phyloP scores from a whole-genome alignment of 2,113 vertebrate species.

The Burhinus oedicnemus region DNA sequence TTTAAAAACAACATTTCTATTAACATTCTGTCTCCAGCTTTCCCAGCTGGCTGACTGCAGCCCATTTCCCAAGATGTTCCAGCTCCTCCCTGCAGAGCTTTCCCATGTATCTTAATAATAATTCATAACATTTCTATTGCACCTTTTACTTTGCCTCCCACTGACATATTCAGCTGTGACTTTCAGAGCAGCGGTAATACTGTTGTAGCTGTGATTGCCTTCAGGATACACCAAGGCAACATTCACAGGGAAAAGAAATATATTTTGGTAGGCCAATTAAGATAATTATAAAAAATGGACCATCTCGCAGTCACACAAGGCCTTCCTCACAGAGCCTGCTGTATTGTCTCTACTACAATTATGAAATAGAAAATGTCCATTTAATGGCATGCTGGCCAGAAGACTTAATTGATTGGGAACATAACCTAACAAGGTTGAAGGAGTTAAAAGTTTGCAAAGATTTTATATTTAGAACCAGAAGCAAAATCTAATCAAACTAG shows the following conservation, averaged over 20 bases:
- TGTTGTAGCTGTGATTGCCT: slow-evolving; percentile 12
- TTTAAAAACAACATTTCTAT: slow-evolving; percentile 63
- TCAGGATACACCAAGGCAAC: background rate
- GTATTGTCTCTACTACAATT: background rate
- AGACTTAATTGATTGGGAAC: background rate
- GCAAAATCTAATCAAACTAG: background rate
- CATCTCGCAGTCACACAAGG: background rate
- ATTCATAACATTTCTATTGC: slow-evolving; percentile 57
- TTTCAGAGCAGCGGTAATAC: slow-evolving; percentile 1
- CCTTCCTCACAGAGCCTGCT: background rate
- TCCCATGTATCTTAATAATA: slow-evolving; percentile 57
- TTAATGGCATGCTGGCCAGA: background rate
- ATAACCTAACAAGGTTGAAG: background rate
- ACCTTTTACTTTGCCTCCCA: slow-evolving; percentile 55
- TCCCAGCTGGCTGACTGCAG: slow-evolving; percentile 53
- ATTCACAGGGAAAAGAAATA: slow-evolving; percentile 12
- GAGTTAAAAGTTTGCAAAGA: background rate
- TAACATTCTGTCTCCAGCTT: slow-evolving; percentile 53
- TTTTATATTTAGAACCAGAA: background rate
- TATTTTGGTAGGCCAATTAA: slow-evolving; percentile 4
- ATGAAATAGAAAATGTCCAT: slow-evolving; percentile 1
- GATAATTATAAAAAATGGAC: background rate
- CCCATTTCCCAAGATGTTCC: slow-evolving; percentile 48
- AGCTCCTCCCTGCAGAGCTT: slow-evolving; percentile 45
- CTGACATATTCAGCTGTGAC: slow-evolving; percentile 31